Percentiles rank a stretch among this genome's conserved stretches.
These are phyloP conservation scores for Solenopsis invicta DNA, from an alignment of 1,140 invertebrate genomes.

Conservation along the genomic window DNA sequence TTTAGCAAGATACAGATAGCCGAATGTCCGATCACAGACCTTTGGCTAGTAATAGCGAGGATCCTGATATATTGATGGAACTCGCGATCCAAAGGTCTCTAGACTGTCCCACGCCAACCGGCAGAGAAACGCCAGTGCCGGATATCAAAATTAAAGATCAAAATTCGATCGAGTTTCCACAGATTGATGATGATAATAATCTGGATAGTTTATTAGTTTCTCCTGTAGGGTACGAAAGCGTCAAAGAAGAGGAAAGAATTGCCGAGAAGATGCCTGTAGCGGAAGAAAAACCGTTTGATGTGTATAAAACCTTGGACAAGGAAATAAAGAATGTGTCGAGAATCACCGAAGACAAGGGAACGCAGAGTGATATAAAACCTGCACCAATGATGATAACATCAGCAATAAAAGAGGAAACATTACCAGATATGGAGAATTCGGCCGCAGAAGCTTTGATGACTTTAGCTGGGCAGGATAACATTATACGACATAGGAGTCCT, in stretches of 20 bases:
- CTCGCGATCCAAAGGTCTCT: constrained; percentile 83
- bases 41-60: constrained; percentile 81
- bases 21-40: constrained; percentile 77
- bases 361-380: constrained; percentile 22
- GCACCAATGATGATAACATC: background rate
- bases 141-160: constrained; percentile 75
- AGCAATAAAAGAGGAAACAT: constrained; percentile 72
- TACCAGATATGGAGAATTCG: constrained; percentile 84
- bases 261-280: constrained; percentile 23
- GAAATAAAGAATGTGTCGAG: constrained; percentile 16
- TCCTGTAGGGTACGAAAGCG: constrained; percentile 53
- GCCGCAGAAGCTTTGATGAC: constrained; percentile 87
- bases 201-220: constrained; percentile 36
- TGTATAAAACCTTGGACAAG: background rate
- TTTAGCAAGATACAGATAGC: constrained; percentile 80
- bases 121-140: constrained; percentile 82
- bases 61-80: constrained; percentile 84
- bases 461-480: constrained; percentile 84
- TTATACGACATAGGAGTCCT: constrained; percentile 82
- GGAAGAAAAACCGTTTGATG: constrained; percentile 62
- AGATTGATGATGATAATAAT: constrained; percentile 78
- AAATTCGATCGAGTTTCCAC: constrained; percentile 80
- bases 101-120: constrained; percentile 81
- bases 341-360: constrained; percentile 42
- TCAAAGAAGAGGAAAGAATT: constrained; percentile 59